phyloP scores from a whole-genome alignment of 1,140 invertebrate genomes.

The Dreissena polymorpha region DNA sequence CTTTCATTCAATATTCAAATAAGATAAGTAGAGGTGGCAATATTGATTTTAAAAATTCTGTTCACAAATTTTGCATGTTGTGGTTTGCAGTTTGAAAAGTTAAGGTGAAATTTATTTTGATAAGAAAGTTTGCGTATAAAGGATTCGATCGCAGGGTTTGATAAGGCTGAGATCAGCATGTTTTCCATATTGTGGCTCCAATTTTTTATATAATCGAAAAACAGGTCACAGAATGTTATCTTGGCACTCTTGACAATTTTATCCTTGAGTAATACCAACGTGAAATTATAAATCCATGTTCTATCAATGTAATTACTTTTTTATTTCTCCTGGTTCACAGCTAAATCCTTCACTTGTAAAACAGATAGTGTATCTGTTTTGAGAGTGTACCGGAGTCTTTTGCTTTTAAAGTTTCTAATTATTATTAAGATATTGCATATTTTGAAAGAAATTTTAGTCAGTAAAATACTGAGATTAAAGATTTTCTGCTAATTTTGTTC shows the following conservation, averaged over 20 bases:
- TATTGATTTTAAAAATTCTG: neutral
- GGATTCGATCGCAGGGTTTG: slow-evolving; percentile 19
- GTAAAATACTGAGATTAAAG: no score
- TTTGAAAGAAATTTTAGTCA: no score
- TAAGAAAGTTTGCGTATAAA: slow-evolving; percentile 51
- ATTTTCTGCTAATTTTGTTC: no score
- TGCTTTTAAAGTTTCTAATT: no score
- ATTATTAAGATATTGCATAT: no score
- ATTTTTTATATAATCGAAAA: slow-evolving; percentile 31
- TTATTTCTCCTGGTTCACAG: no score
- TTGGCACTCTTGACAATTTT: slow-evolving; percentile 23
- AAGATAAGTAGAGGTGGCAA: neutral
- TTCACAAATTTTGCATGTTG: no score
- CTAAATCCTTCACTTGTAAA: no score
- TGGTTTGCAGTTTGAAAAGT: neutral
- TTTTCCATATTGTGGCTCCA: neutral
- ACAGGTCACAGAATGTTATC: slow-evolving; percentile 41
- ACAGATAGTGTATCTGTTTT: no score
- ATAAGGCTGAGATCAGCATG: neutral
- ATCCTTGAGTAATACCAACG: neutral
- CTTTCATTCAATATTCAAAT: neutral
- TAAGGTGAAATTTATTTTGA: slow-evolving; percentile 45
- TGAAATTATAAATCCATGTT: no score
- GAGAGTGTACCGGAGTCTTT: no score
- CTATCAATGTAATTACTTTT: no score